Evolutionary conservation across 2,888 invertebrate species (phyloP), one percentile per base, ranked within the genome.

Genomic region (Polyploca ridens): DNA sequence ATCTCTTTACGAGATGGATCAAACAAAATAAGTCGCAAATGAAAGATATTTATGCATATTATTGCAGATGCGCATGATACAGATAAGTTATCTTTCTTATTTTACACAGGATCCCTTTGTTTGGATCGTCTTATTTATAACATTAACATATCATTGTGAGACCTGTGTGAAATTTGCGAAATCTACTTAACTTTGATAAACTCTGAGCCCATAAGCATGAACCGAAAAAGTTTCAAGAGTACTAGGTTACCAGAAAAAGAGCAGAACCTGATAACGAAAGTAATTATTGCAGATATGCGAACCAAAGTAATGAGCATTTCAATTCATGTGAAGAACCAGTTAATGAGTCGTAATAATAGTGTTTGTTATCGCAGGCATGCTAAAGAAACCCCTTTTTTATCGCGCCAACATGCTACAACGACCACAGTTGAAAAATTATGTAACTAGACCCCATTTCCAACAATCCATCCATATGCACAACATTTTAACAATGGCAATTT

Each of bases 371-470:
- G 54, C 19, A n/a, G 7, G 54, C 19, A 19, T 54, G 54, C 54
- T 54, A 54, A 54, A 54, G 14, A 54, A 54, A 19, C n/a, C 19
- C 27, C n/a, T 54, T 54, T 46, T 49, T 54, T 54, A 54, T 54
- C 54, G 54, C 54, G 19, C 19, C 54, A 54, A 19, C 54, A 54
- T 54, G 19, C 54, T n/a, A 54, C 54, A 54, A 54, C n/a, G 10
- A n/a, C 54, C 19, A 54, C 54, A 54, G 54, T 54, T 16, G 54
- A 54, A 54, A 54, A 10, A 54, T 54, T 54, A 54, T 54, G 54
- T 19, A 54, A 54, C 54, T 7, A 54, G 54, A 5, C 16, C 38
- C 35, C 35, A 16, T 60, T 38, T 38, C 35, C 59, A 60, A 16
- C 54, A 10, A 54, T 35, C 5, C 16, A 38, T 60, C 38, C 35